Conservation (phyloP, 1,140 invertebrate species). For the Leptinotarsa defecta region DNA sequence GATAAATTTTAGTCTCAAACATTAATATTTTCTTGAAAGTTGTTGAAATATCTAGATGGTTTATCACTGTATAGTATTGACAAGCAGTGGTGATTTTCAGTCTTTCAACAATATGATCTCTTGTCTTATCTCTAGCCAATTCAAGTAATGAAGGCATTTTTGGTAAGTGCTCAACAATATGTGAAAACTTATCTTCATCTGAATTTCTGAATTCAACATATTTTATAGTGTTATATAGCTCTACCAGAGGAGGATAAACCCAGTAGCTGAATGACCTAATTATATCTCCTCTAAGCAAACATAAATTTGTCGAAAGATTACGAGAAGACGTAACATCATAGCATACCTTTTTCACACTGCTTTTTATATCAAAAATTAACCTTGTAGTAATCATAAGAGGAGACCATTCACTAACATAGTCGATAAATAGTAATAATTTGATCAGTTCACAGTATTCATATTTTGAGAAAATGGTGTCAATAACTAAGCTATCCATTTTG, state of each 20-base stretch:
- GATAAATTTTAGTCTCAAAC: constrained; percentile 13
- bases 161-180: no score
- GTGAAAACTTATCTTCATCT: no score
- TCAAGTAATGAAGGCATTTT: no score
- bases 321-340: background rate
- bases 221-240: background rate
- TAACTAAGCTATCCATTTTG: constrained; percentile 11
- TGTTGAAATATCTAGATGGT: no score
- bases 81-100: no score
- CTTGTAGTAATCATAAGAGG: constrained; percentile 6
- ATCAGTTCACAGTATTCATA: constrained; percentile 31
- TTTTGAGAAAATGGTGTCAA: constrained; percentile 22
- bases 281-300: background rate
- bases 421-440: constrained; percentile 20
- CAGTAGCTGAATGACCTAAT: constrained; percentile 4
- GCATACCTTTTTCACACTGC: background rate
- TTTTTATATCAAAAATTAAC: background rate
- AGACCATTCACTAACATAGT: constrained; percentile 5
- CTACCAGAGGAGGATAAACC: background rate
- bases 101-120: no score
- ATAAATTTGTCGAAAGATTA: background rate
- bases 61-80: no score
- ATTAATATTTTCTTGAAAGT: no score
- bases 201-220: no score
- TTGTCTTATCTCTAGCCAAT: no score